Conservation (phyloP, 1,140 invertebrate species). For the Gonioctena quinquepunctata region DNA sequence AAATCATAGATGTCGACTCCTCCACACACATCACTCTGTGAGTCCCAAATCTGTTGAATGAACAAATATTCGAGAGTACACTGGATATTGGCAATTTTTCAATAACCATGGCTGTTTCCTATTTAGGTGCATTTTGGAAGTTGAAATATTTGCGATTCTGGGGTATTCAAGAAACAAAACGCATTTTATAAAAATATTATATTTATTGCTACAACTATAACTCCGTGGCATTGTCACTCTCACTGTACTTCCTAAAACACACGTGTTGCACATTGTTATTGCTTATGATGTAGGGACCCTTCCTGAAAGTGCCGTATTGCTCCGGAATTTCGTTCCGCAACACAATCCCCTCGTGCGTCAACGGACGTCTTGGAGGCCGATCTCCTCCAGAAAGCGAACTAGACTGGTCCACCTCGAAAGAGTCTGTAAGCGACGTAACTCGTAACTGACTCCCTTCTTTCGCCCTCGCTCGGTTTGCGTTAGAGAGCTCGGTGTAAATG, state of each 20-base stretch:
- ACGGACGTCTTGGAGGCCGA: background rate
- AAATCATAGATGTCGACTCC: too few relatives aligned
- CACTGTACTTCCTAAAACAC: constrained; percentile 45
- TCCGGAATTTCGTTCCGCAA: background rate
- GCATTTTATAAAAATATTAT: too few relatives aligned
- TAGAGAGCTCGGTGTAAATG: constrained; percentile 30
- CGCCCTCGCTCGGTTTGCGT: background rate
- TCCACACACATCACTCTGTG: too few relatives aligned
- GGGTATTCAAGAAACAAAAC: too few relatives aligned
- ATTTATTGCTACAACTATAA: constrained; percentile 32
- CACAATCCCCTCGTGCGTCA: background rate
- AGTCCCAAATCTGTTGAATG: too few relatives aligned
- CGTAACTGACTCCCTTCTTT: constrained; percentile 14
- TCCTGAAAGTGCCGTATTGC: constrained; percentile 47
- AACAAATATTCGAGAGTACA: too few relatives aligned
- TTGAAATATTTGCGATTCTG: too few relatives aligned
- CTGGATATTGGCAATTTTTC: too few relatives aligned
- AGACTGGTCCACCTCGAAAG: background rate
- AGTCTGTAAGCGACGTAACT: constrained; percentile 30
- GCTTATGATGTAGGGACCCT: constrained; percentile 51
- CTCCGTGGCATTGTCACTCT: constrained; percentile 47
- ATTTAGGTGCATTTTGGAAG: too few relatives aligned
- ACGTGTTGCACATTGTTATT: constrained; percentile 45
- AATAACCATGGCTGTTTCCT: too few relatives aligned
- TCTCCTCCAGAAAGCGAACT: background rate